Evolutionary conservation across 2,888 invertebrate species (phyloP).

Genomic region (Drosophila buzzatii): DNA sequence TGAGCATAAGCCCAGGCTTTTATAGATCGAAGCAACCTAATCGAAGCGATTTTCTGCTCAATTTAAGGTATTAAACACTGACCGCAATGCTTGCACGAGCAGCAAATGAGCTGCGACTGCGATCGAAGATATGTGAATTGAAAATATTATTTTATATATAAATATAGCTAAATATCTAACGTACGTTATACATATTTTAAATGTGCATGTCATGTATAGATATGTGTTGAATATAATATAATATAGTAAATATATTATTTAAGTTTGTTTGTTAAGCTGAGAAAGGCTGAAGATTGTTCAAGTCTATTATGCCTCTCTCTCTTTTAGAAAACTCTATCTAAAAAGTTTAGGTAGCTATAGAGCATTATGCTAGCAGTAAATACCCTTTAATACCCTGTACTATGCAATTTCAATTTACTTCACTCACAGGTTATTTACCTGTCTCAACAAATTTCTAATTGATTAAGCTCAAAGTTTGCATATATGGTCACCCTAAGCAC

Average conservation of each 20-base stretch:
- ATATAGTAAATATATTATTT: too few species aligned
- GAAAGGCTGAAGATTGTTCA: too few species aligned
- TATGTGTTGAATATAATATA: neutral
- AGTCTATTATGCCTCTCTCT: too few species aligned
- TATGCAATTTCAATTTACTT: too few species aligned
- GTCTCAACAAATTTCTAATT: neutral
- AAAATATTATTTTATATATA: neutral
- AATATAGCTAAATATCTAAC: too few species aligned
- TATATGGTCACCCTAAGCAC: constrained; percentile 7
- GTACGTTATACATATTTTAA: too few species aligned
- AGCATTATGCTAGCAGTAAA: too few species aligned
- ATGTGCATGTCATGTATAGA: neutral
- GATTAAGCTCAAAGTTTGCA: neutral
- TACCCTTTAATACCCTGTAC: too few species aligned
- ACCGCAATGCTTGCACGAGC: constrained; percentile 34
- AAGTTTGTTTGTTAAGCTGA: too few species aligned
- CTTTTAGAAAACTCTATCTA: neutral
- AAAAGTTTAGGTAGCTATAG: too few species aligned
- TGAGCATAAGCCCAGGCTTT: neutral
- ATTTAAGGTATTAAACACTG: constrained; percentile 47
- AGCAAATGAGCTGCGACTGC: constrained; percentile 49
- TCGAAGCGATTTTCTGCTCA: constrained; percentile 36
- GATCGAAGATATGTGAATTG: neutral
- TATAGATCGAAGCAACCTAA: constrained; percentile 27
- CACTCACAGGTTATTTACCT: neutral